Percentiles rank a stretch among this genome's conserved stretches.
Conservation (phyloP, 2,797 vertebrate genomes). For the Scolopax bukidnonensis region DNA sequence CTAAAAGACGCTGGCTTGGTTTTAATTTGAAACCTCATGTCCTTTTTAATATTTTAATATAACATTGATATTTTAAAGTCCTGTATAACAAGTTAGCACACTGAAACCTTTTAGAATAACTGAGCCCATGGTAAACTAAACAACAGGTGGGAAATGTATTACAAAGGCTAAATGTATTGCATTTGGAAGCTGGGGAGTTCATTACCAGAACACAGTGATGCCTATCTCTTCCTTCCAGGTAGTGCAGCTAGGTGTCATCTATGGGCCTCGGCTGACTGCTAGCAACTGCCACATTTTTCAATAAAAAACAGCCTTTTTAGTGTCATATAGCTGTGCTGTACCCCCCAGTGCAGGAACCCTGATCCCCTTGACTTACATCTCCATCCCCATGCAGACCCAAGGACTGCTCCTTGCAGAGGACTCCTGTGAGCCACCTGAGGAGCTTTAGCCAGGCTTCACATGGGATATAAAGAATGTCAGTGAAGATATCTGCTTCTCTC, state of each 20-base stretch:
- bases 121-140: rapidly evolving
- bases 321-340: rapidly evolving
- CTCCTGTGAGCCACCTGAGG: not conserved
- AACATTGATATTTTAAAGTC: not conserved
- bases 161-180: not conserved
- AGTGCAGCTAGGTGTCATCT: not conserved
- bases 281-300: rapidly evolving
- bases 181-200: not conserved
- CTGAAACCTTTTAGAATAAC: not conserved
- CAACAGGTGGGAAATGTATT: rapidly evolving
- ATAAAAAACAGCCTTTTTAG: rapidly evolving
- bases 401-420: not conserved
- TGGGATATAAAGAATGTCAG: rapidly evolving
- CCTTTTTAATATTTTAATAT: slow-evolving; percentile 21
- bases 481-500: not conserved
- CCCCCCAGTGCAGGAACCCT: not conserved
- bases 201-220: not conserved
- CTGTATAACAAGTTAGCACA: not conserved
- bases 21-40: slow-evolving; percentile 8
- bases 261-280: not conserved
- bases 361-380: not conserved
- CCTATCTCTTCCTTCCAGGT: not conserved
- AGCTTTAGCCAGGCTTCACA: not conserved
- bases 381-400: not conserved
- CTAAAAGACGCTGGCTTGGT: not conserved